phyloP scores from a whole-genome alignment of 2,888 invertebrate genomes.

The Melanostoma mellinum region DNA sequence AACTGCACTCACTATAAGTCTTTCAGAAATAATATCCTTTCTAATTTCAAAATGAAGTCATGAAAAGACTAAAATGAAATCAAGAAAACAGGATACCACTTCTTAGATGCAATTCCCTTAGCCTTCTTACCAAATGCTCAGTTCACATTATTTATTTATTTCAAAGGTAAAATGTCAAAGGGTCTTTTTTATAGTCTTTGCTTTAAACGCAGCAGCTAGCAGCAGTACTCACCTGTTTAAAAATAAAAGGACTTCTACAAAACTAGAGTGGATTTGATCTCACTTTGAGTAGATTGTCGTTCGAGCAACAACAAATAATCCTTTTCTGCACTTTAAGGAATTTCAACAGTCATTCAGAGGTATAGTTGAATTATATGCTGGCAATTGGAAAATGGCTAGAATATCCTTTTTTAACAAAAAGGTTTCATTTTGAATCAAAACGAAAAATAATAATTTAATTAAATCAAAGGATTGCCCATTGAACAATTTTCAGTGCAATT shows the following conservation, averaged over 20 bases:
- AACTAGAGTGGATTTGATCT: constrained; percentile 23
- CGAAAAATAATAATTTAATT: constrained; percentile 21
- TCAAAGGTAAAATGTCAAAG: constrained; percentile 44
- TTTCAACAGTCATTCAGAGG: no score
- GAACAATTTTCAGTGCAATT: constrained; percentile 19
- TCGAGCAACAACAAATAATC: neutral
- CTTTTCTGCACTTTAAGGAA: no score
- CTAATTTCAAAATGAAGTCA: no score
- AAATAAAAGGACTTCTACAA: constrained; percentile 23
- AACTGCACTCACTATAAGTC: no score
- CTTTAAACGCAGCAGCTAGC: neutral
- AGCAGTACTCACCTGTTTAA: neutral
- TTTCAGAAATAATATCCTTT: no score
- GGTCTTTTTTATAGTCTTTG: constrained; percentile 4
- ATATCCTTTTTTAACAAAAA: no score
- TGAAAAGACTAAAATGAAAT: neutral
- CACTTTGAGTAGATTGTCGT: constrained; percentile 4
- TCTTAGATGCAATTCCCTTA: constrained; percentile 9
- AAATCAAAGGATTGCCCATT: neutral
- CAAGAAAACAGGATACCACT: constrained; percentile 7
- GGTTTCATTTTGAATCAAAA: constrained; percentile 7
- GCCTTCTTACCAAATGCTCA: neutral
- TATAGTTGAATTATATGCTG: no score
- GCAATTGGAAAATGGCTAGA: no score
- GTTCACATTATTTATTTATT: constrained; percentile 34